These are phyloP conservation scores for Cryptoleucopteryx plumbea DNA, from an alignment of 2,113 vertebrate species.

Conservation along the genomic window DNA sequence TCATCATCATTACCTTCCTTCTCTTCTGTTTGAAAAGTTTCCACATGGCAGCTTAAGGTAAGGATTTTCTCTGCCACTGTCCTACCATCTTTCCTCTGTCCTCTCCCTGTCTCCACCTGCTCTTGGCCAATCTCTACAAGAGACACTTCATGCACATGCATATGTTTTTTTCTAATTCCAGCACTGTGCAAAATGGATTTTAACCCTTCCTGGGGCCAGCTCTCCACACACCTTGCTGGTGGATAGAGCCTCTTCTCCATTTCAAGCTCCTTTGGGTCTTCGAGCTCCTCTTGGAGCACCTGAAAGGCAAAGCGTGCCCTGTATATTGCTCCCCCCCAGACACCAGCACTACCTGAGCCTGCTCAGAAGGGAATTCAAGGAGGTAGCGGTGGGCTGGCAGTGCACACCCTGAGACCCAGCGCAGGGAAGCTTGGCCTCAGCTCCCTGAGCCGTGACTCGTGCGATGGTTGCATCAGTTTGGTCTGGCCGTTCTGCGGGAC, in stretches of 20 bases:
- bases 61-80: neutral
- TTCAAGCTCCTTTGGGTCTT: neutral
- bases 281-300: neutral
- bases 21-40: neutral
- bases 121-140: neutral
- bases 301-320: neutral
- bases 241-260: neutral
- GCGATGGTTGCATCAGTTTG: rapidly evolving
- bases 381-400: neutral
- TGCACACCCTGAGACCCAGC: neutral
- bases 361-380: neutral
- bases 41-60: neutral
- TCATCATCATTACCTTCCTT: neutral
- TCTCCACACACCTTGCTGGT: neutral
- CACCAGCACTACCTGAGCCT: neutral
- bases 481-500: neutral
- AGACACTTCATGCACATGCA: neutral
- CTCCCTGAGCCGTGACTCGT: rapidly evolving
- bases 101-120: neutral
- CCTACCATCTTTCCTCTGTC: neutral
- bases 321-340: neutral
- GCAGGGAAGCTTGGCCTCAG: neutral
- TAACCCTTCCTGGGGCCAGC: neutral
- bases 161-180: neutral
- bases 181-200: neutral